phyloP scores from a whole-genome alignment of 1,140 invertebrate genomes.

The Homarus americanus region DNA sequence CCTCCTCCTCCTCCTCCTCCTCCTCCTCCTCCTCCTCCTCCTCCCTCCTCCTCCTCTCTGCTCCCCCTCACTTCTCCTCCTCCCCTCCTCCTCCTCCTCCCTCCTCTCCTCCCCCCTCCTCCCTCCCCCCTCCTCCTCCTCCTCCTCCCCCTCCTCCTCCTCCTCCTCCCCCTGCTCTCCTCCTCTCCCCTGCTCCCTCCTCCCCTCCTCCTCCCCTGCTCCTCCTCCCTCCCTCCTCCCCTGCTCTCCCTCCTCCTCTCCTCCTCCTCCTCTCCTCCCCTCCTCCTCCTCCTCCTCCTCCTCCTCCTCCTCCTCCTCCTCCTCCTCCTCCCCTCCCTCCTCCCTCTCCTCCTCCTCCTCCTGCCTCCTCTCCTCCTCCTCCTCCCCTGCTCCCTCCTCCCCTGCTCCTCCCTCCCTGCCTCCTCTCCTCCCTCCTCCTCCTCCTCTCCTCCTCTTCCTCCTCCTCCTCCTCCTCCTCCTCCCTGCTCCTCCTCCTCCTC shows the following conservation, averaged over 20 bases:
- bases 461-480: too few species aligned
- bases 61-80: too few species aligned
- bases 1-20: background rate
- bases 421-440: background rate
- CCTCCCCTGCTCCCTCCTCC: too few species aligned
- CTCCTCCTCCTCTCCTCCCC: background rate
- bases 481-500: background rate
- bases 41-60: too few species aligned
- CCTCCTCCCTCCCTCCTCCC: conserved; percentile 6
- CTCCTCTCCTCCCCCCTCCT: background rate
- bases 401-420: background rate
- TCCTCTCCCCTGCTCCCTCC: too few species aligned
- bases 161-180: background rate
- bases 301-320: background rate
- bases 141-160: background rate
- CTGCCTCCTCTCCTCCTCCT: too few species aligned
- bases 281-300: background rate
- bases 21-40: background rate
- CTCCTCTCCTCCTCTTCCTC: background rate
- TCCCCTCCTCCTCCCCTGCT: too few species aligned
- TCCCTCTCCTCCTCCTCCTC: too few species aligned
- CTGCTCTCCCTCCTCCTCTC: too few species aligned
- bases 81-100: background rate
- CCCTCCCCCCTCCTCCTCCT: background rate
- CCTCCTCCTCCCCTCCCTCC: too few species aligned